Base-by-base conservation (phyloP, 2,888 invertebrate genomes). In the Saturnia pavonia region DNA sequence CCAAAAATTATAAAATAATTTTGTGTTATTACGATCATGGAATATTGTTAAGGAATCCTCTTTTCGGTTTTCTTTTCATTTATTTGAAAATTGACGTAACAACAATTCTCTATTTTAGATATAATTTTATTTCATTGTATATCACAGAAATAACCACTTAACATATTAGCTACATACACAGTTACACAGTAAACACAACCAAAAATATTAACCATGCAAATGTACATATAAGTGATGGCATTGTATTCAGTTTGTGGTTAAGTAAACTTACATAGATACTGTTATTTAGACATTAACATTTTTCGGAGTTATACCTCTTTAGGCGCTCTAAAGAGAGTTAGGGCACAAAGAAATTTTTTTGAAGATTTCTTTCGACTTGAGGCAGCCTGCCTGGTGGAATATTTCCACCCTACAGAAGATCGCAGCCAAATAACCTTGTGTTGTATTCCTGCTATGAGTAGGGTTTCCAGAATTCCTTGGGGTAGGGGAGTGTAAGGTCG, bases 181-280 rank as follows among this genome's bases (percentile, higher is more conserved):
- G n/a, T 9, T 22, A 22, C 54, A 54, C 22, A 54, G 54, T 54
- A 54, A 54, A 54, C 2, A 54, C 54, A 12, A n/a, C n/a, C n/a
- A n/a, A n/a, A 7, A 22, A 22, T 11, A 19, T 9, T n/a, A n/a
- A 22, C n/a, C n/a, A 22, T 54, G n/a, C 54, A 54, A 22, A 54
- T 54, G 22, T 54, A 54, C 54, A 54, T 54, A 22, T 54, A 22
- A 57, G 57, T 25, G 25, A 22, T 57, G 25, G 1, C 12, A 57
- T 57, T 57, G 57, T 57, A 19, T 57, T 57, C 25, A 25, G 25
- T 57, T 25, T 25, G 57, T 57, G 57, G 57, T 57, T 57, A 57
- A 25, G 12, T 57, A 25, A 12, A 14, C 14, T 25, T 25, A 25
- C 57, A 54, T 54, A 34, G 34, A 34, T 34, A 34, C 3, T 34